Evolutionary conservation across 2,113 vertebrate species (phyloP).

Genomic region (Galbula dea): DNA sequence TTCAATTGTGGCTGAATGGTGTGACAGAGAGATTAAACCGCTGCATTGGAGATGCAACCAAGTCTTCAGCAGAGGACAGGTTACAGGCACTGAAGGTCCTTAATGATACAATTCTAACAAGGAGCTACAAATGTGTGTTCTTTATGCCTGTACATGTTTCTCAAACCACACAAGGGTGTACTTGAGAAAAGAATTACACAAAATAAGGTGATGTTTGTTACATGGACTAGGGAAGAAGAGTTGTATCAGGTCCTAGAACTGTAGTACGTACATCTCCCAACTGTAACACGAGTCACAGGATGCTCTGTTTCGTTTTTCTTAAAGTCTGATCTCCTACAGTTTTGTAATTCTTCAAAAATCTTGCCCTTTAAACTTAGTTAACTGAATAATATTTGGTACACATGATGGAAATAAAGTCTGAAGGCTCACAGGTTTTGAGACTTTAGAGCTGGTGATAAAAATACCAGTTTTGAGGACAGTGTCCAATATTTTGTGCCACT

Average conservation of each 20-base stretch:
- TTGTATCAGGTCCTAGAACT: background rate
- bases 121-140: background rate
- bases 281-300: background rate
- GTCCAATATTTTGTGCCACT: background rate
- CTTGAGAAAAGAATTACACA: background rate
- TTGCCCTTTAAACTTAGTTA: background rate
- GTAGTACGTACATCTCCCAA: background rate
- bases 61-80: slow-evolving; percentile 53
- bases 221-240: background rate
- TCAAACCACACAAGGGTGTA: background rate
- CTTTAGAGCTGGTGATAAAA: background rate
- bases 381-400: background rate
- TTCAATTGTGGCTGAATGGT: slow-evolving; percentile 82
- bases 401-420: background rate
- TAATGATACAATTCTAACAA: background rate
- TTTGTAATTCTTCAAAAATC: background rate
- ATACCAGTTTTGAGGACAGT: background rate
- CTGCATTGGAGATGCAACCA: slow-evolving; percentile 56
- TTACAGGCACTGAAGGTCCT: slow-evolving; percentile 81
- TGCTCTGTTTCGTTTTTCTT: background rate
- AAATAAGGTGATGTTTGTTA: background rate
- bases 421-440: background rate
- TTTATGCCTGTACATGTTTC: background rate
- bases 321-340: background rate
- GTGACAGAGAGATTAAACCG: slow-evolving; percentile 78